A percentile compares a stretch with the other conserved stretches of the same genome.
Evolutionary conservation across 2,888 invertebrate species (phyloP).

Genomic region (Penaeus monodon): DNA sequence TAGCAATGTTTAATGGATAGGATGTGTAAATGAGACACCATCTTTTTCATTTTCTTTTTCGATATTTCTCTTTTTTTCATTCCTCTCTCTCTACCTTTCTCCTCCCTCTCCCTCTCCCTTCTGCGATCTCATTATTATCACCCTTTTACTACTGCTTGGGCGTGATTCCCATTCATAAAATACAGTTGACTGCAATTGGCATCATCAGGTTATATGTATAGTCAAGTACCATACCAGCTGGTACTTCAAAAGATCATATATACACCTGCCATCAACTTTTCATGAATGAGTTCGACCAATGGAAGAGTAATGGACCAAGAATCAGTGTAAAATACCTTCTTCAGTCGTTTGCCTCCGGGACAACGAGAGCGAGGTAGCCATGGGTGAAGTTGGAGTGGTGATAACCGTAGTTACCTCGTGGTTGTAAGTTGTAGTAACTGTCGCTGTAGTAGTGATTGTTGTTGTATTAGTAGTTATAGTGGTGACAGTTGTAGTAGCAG

Average conservation of each 20-base stretch:
- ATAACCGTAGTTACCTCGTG: neutral
- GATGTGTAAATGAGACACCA: neutral
- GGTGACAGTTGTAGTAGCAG: neutral
- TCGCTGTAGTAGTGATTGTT: neutral
- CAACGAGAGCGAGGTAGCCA: neutral
- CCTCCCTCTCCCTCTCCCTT: neutral
- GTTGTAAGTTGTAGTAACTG: neutral
- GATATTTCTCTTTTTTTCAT: neutral
- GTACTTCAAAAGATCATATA: too few species aligned
- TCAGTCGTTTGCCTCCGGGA: neutral
- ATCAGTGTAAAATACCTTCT: neutral
- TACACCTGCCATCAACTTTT: too few species aligned
- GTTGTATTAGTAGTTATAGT: neutral
- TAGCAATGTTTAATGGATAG: neutral
- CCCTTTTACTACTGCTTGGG: neutral
- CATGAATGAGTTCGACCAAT: too few species aligned
- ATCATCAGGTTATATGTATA: too few species aligned
- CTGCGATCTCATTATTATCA: constrained; percentile 1
- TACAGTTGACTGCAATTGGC: too few species aligned
- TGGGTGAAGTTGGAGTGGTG: neutral
- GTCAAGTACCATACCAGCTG: too few species aligned
- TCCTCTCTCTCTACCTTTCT: neutral
- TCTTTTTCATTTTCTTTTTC: constrained; percentile 28
- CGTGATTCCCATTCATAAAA: too few species aligned
- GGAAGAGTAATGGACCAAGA: too few species aligned